These are phyloP conservation scores for Dynastes grantii DNA, from an alignment of 2,888 invertebrate genomes.

Conservation along the genomic window DNA sequence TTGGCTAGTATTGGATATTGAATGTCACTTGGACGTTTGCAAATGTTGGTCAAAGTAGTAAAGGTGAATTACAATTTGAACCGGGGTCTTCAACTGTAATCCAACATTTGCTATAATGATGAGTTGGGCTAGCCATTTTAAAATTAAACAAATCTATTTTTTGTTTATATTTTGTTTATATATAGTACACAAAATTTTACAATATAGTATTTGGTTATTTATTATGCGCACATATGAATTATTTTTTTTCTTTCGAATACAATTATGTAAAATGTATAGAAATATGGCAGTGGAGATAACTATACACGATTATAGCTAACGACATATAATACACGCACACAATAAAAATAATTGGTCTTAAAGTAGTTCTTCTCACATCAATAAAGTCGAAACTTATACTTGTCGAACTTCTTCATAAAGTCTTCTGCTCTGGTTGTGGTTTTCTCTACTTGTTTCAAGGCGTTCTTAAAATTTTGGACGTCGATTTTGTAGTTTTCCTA, in stretches of 20 bases:
- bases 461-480: conserved; percentile 61
- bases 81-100: no score
- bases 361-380: not conserved
- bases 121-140: not conserved
- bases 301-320: conserved; percentile 8
- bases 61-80: no score
- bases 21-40: no score
- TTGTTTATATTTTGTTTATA: not conserved
- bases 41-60: no score
- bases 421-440: conserved; percentile 63
- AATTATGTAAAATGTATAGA: conserved; percentile 38
- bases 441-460: conserved; percentile 60
- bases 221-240: not conserved
- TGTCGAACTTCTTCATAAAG: conserved; percentile 53
- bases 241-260: not conserved
- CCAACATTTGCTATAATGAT: no score
- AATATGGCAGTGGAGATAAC: conserved; percentile 37
- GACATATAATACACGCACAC: conserved; percentile 25
- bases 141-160: not conserved
- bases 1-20: no score
- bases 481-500: conserved; percentile 62
- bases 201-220: not conserved
- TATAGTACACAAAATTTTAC: not conserved
- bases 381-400: conserved; percentile 27
- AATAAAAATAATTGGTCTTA: conserved; percentile 8